Evolutionary conservation across 2,888 invertebrate species (phyloP), one percentile per base, ranked within the genome.

Genomic region (Petrolisthes manimaculis): DNA sequence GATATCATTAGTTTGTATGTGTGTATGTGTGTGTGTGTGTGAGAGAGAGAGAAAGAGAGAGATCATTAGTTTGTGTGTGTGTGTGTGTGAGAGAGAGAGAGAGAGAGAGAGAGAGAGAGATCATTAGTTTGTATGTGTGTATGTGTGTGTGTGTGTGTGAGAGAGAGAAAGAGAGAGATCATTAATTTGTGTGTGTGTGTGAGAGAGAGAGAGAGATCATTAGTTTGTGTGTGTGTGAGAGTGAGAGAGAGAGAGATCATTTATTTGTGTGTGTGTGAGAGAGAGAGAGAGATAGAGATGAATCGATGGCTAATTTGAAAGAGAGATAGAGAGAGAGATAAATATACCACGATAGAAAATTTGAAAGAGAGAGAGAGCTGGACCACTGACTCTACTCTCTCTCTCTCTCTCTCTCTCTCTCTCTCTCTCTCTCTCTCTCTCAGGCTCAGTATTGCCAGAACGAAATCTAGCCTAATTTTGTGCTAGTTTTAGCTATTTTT

Each of bases 201-300:
- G 71, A n/a, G n/a, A 1, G 0, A n/a, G n/a, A 18, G n/a, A 9
- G 12, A 71, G n/a, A 9, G 14, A 18, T 6, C n/a, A 24, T 21
- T 6, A 71, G 5, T 21, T n/a, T 21, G n/a, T 6, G 14, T 14
- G n/a, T 21, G 71, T 21, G 71, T 21, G 71, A 71, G 71, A 71
- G 71, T 4, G 71, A 71, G 71, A 71, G 71, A 71, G 71, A 71
- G 71, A 71, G 71, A 71, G 71, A 71, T 6, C n/a, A 24, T 21
- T 6, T 4, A 24, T 21, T n/a, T 21, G n/a, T 6, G 14, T 14
- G n/a, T 21, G 71, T 21, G 71, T 21, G 71, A 71, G 71, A 71
- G 71, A 71, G 71, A 71, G 71, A 71, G 71, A 71, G 71, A 71
- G 71, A 71, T 3, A 71, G 71, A 18, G 24, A 71, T 8, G 6